Evolutionary conservation across 92 coral and sea anemone species (phyloP).

Genomic region (Metridium senile): DNA sequence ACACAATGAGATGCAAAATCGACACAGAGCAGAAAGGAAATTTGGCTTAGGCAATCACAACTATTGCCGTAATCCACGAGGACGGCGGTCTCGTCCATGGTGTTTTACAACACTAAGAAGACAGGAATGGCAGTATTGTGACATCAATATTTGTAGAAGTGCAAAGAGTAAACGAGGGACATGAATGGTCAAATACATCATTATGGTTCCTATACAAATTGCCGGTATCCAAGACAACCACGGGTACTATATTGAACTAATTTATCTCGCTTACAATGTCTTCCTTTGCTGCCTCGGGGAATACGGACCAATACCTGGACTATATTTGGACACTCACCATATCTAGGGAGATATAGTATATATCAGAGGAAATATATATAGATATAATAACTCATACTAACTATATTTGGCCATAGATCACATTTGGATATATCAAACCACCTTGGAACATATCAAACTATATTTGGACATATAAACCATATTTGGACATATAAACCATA

Average conservation of each 20-base stretch:
- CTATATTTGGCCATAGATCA: not conserved
- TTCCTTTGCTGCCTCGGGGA: not conserved
- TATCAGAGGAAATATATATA: too few relatives aligned
- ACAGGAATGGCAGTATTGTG: conserved; percentile 93
- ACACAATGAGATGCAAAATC: conserved; percentile 51
- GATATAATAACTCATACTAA: not conserved
- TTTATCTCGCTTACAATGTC: not conserved
- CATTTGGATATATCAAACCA: not conserved
- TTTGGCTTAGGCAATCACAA: conserved; percentile 85
- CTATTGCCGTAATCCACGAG: conserved; percentile 90
- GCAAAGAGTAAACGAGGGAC: conserved; percentile 40
- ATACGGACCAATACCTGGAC: not conserved
- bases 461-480: not conserved
- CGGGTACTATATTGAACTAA: not conserved
- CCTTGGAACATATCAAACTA: not conserved
- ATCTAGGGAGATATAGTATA: too few relatives aligned
- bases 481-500: not conserved
- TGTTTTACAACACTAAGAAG: conserved; percentile 85
- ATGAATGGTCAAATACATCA: too few relatives aligned
- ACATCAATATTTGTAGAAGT: conserved; percentile 70
- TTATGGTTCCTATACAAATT: too few relatives aligned
- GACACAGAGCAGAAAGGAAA: conserved; percentile 34
- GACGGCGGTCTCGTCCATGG: conserved; percentile 87
- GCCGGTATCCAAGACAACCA: conserved; percentile 12
- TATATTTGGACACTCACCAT: not conserved